Base-by-base conservation (phyloP, 2,113 vertebrate species). In the Colaptes auratus region DNA sequence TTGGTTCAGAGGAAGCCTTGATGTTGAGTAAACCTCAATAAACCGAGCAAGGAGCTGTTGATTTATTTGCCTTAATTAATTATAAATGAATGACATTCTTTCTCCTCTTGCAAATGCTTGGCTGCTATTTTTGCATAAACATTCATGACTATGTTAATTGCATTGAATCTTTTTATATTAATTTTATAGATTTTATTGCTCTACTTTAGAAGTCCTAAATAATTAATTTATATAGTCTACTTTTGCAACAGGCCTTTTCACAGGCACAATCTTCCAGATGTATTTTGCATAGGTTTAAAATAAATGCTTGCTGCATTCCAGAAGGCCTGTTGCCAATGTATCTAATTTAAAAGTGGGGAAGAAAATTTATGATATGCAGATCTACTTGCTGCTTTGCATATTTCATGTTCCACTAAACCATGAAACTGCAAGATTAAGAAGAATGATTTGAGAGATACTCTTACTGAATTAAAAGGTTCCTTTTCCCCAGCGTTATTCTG, bases 31-130 rank as follows among this genome's bases (percentile, higher is more conserved):
- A 91, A 91, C 81, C 53, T 83, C 85, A 96, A 86, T 87, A 78
- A 88, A 89, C 50, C 84, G 73, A 95, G 90, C 77, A 91, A 94
- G 88, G 65, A 86, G 67, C 58, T 65, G 88, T 82, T 35, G 78
- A 81, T 87, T 88, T 77, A 69, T 88, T 95, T 82, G 33, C 55
- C 52, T 76, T 82, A 28, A 78, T 85, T 72, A 5, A 42, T 87
- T 88, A 77, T 90, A 93, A 96, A 96, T 90, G 73, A 95, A 95
- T 84, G 31, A 44, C 58, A 59, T 92, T 77, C 84, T 94, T 95
- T 69, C n/a, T 92, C 48, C 8, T 88, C 71, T 92, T 89, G 79
- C 53, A 92, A 88, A 95, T 88, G 72, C 85, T 94, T 89, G 82
- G 78, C 73, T 94, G 78, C 73, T 95, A 70, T 77, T 96, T 96